Conservation (phyloP, 2,113 vertebrate genomes). For the Rhagologus leucostigma region DNA sequence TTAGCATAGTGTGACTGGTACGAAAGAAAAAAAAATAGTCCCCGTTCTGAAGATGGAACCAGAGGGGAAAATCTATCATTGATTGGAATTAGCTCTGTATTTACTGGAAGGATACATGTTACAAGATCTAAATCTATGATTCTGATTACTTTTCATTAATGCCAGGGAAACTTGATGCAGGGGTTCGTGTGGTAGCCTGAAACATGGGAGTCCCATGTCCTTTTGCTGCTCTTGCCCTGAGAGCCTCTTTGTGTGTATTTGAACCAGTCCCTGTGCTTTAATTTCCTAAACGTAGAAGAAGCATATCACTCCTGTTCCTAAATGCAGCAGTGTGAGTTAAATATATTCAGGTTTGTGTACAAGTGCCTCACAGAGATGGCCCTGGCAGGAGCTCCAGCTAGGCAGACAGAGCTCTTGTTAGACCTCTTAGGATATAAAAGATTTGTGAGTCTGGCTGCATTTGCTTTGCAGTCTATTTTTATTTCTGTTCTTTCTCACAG, state of each 20-base stretch:
- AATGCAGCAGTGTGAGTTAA: rapidly evolving
- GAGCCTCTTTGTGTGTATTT: neutral
- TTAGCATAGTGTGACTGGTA: neutral
- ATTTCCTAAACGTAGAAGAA: neutral
- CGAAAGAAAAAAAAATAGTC: neutral
- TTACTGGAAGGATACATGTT: neutral
- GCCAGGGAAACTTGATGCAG: neutral
- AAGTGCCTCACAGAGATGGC: neutral
- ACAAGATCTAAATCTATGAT: neutral
- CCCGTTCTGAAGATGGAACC: neutral
- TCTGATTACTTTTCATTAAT: neutral
- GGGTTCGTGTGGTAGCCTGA: neutral
- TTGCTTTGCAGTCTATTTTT: neutral
- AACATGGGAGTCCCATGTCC: neutral
- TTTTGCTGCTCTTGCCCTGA: neutral
- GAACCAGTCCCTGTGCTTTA: neutral
- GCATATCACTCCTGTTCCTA: neutral
- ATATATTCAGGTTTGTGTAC: neutral
- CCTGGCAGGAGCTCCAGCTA: neutral
- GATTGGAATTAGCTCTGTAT: neutral
- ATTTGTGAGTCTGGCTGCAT: neutral
- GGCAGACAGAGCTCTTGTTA: neutral
- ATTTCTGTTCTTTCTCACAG: neutral
- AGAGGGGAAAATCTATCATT: neutral
- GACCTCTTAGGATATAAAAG: neutral